Evolutionary conservation across 2,797 vertebrate species (phyloP), one percentile per base, ranked within the genome.

Genomic region (Enteromius anoplus): DNA sequence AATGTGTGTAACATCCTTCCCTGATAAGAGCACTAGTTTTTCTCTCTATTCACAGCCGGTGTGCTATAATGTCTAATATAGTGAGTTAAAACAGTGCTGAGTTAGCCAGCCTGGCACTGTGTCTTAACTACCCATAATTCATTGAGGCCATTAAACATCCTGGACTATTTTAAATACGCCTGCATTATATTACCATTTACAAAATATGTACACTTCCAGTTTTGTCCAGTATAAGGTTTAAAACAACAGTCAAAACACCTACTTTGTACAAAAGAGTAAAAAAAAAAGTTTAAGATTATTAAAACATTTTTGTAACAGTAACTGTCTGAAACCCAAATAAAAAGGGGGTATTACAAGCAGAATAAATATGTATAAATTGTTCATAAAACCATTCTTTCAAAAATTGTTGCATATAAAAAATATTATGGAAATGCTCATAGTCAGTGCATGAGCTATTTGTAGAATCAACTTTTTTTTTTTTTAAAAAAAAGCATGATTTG

Each of bases 181-280:
- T 78, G 85, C 84, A 81, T 86, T 88, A 86, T 86, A 86, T 86
- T 86, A 86, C 66, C 83, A 86, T 88, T 83, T 88, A 88, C 85
- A 88, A 77, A 40, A 70, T 88, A 88, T 88, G 78, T 85, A 88
- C 87, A 86, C 62, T 78, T 87, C 88, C 88, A 88, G 88, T 88
- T 87, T 66, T 62, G 78, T 82, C 86, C 88, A 84, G 86, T 80
- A 87, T 81, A 78, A 51, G 49, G 65, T 71, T 80, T 78, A 26
- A 66, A 78, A 80, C 26, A 78, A 37, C 55, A 64, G 77, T 68
- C 40, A 29, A 79, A 65, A 82, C 45, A 71, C 83, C 77, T 83
- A 80, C 69, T 78, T 84, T 85, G 69, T 86, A 86, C 80, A 88
- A 86, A 87, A 77, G 9, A 79, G 15, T 55, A 3, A 64, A 62